Evolutionary conservation across 1,140 invertebrate species (phyloP).

Genomic region (Drosophila mayri): DNA sequence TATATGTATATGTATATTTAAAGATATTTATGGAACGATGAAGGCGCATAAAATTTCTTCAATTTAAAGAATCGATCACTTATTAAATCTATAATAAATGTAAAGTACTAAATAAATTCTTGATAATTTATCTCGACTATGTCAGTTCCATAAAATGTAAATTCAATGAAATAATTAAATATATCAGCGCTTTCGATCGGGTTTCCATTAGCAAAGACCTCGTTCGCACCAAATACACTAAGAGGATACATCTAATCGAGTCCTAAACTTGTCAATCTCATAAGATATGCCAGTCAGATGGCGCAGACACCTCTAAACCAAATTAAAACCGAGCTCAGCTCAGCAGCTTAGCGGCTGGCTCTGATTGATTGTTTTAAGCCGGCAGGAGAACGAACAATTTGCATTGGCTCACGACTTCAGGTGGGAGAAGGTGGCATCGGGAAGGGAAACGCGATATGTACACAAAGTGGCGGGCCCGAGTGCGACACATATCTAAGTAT

Average conservation of each 20-base stretch:
- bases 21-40: conserved; percentile 18
- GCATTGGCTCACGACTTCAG: conserved; percentile 72
- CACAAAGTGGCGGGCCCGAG: conserved; percentile 17
- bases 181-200: conserved; percentile 12
- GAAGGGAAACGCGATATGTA: conserved; percentile 7
- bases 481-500: conserved; percentile 63
- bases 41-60: not conserved
- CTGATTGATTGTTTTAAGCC: conserved; percentile 70
- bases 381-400: conserved; percentile 54
- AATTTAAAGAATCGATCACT: not conserved
- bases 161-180: not conserved
- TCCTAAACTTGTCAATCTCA: conserved; percentile 72
- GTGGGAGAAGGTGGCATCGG: not conserved
- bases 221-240: conserved; percentile 42
- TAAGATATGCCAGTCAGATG: conserved; percentile 69
- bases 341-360: conserved; percentile 52
- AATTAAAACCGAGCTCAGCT: conserved; percentile 65
- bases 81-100: not conserved
- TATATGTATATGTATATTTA: not conserved
- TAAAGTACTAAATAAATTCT: not conserved
- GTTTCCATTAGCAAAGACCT: conserved; percentile 51
- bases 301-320: conserved; percentile 69
- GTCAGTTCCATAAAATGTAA: not conserved
- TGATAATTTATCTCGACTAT: not conserved
- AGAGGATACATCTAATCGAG: conserved; percentile 37